Evolutionary conservation across 2,113 vertebrate species (phyloP).

Genomic region (Psilopsiagon aymara): DNA sequence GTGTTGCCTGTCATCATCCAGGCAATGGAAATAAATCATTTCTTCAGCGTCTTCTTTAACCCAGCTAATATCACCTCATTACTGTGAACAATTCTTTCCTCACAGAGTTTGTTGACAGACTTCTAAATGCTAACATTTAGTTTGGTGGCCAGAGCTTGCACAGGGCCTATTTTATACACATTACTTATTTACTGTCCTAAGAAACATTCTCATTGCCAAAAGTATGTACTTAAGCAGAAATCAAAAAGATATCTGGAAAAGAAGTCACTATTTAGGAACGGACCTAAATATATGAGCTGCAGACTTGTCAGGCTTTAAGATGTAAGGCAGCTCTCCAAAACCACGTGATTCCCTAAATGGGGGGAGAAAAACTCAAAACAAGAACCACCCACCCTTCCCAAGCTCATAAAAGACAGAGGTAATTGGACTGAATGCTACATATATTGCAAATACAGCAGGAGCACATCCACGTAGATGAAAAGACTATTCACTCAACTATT

Average conservation of each 20-base stretch:
- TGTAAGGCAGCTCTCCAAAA: not conserved
- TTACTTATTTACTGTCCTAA: not conserved
- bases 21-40: not conserved
- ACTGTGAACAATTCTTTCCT: not conserved
- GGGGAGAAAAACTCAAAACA: not conserved
- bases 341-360: not conserved
- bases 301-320: not conserved
- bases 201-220: not conserved
- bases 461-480: not conserved
- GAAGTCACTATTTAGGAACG: not conserved
- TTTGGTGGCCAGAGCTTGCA: not conserved
- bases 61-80: not conserved
- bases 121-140: not conserved
- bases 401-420: not conserved
- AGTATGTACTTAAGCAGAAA: not conserved
- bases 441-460: not conserved
- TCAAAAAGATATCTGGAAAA: not conserved
- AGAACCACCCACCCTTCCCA: not conserved
- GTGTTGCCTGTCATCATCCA: not conserved
- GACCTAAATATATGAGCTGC: not conserved
- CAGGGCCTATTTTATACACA: not conserved
- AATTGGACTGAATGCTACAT: not conserved
- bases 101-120: rapidly evolving
- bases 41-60: not conserved
- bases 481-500: not conserved